Evolutionary conservation across 2,113 vertebrate species (phyloP), one percentile per base, ranked within the genome.

Genomic region (Scalopus aquaticus): DNA sequence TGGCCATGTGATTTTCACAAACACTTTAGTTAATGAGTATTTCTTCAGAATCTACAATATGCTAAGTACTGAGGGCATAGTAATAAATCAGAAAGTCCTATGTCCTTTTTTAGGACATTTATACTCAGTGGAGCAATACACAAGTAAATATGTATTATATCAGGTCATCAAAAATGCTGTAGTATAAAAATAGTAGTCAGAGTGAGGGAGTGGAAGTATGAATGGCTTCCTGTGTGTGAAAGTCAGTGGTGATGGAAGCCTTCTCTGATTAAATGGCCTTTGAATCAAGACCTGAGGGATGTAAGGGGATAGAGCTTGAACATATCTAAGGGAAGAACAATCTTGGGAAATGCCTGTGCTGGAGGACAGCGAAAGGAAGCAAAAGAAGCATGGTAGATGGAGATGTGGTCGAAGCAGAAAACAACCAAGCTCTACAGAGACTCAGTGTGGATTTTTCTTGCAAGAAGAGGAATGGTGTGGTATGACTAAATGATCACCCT

Each of bases 371-470:
- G 24, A 74, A 30, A 56, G 6, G 15, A 60, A 67, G 11, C 3
- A 2, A 10, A 30, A 20, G 1, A 10, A 15, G n/a, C 6, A 0
- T n/a, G 4, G 0, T 39, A 35, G 4, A 11, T 73, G 2, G 8
- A 35, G 16, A 56, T 77, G 9, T 58, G 16, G 16, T 62, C 77
- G 42, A 35, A 12, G 8, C 37, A n/a, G 42, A 51, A 54, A 56
- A 49, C 9, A 7, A 19, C n/a, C 16, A 32, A 32, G 65, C 32
- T 9, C 30, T 49, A 4, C 0, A 12, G 6, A 3, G 6, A 30
- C 35, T 13, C 12, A 58, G 26, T 58, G 70, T 65, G 62, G 17
- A 73, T 24, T 54, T 81, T 78, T 13, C 7, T 70, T 5, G 4
- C 2, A 24, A 17, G 44, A 35, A 1, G 24, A 56, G 11, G 2